These are phyloP conservation scores for Pseudococcus jackbeardsleyi DNA, from an alignment of 2,888 invertebrate genomes.

Conservation along the genomic window DNA sequence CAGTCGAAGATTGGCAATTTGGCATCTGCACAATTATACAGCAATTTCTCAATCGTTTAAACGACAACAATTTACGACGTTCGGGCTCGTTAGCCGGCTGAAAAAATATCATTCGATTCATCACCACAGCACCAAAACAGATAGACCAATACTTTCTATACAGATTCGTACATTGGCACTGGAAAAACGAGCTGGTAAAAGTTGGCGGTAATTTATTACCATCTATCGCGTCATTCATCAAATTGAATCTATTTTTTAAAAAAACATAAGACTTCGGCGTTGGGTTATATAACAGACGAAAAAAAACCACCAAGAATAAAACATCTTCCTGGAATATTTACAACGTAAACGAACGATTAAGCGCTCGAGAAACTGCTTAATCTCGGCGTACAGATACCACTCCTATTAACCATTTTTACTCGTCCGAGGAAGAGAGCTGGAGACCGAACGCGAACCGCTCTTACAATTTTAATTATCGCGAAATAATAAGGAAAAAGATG, in stretches of 20 bases:
- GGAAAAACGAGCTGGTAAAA: constrained; percentile 21
- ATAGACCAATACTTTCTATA: background rate
- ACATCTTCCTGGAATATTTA: constrained; percentile 38
- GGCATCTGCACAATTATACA: background rate
- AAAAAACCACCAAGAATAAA: background rate
- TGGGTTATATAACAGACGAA: constrained; percentile 11
- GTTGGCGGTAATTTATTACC: constrained; percentile 35
- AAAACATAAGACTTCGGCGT: background rate
- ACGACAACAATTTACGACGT: constrained; percentile 8
- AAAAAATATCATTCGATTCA: constrained; percentile 28
- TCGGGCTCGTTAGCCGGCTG: background rate
- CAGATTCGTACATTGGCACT: background rate
- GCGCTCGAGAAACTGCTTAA: background rate
- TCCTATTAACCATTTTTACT: background rate
- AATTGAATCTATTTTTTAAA: constrained; percentile 36
- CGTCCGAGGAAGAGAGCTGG: background rate
- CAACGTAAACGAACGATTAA: constrained; percentile 16
- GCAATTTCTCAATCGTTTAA: background rate
- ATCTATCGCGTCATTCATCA: constrained; percentile 47
- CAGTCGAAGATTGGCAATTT: background rate
- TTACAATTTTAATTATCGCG: constrained; percentile 52
- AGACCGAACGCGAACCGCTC: background rate
- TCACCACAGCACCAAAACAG: constrained; percentile 11
- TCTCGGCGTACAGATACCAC: background rate
- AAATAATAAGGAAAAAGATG: constrained; percentile 39